These are phyloP conservation scores for Phalacrocorax brasilianus DNA, from an alignment of 2,113 vertebrate species.

Conservation along the genomic window DNA sequence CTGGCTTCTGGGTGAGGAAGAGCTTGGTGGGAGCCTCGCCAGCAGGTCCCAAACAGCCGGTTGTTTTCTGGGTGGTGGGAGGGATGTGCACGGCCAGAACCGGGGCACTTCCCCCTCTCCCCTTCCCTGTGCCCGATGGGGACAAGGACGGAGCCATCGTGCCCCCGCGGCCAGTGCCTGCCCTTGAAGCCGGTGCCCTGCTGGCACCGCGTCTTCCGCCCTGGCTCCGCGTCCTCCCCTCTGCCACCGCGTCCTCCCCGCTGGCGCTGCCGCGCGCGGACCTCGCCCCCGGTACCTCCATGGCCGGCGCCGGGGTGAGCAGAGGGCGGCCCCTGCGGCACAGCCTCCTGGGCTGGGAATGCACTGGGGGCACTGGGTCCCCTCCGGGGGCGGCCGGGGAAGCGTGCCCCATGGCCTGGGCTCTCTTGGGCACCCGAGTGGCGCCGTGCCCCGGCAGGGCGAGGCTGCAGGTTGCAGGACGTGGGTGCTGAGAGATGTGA, in stretches of 20 bases:
- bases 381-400: fast-evolving
- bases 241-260: neutral
- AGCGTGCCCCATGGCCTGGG: fast-evolving
- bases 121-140: neutral
- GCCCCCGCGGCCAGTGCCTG: neutral
- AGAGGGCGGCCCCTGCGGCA: fast-evolving
- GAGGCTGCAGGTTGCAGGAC: neutral
- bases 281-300: neutral
- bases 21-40: neutral
- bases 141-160: fast-evolving
- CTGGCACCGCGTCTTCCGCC: neutral
- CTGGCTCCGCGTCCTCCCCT: neutral
- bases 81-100: neutral
- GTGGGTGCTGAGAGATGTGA: neutral
- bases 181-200: neutral
- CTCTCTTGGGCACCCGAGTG: fast-evolving
- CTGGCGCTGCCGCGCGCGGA: neutral
- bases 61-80: neutral
- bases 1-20: neutral
- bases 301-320: fast-evolving
- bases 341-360: fast-evolving
- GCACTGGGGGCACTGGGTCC: neutral
- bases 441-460: fast-evolving
- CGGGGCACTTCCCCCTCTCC: neutral
- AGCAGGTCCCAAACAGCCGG: neutral